phyloP scores from a whole-genome alignment of 2,888 invertebrate species.

The Eubasilissa splendida region DNA sequence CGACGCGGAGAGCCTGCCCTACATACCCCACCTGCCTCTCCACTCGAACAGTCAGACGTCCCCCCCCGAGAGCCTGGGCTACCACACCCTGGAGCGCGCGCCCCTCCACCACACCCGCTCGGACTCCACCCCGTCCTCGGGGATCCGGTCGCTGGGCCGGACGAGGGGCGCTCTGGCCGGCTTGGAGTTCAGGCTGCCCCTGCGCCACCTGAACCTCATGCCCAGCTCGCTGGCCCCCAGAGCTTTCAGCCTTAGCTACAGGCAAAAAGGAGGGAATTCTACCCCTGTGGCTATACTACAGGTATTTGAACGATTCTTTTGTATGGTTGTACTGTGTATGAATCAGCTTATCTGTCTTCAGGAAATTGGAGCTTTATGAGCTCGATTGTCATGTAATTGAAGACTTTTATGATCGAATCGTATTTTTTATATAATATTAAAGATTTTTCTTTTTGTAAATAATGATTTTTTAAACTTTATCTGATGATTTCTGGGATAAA shows the following conservation, averaged over 20 bases:
- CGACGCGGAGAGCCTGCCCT: constrained; percentile 31
- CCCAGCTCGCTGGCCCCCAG: constrained; percentile 52
- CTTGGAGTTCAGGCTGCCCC: constrained; percentile 52
- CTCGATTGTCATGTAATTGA: too few species aligned
- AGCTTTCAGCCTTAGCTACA: constrained; percentile 54
- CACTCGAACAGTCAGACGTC: constrained; percentile 60
- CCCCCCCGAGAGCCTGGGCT: constrained; percentile 67
- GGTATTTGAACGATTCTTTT: constrained; percentile 39
- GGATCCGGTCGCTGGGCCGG: constrained; percentile 41
- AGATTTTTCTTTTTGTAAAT: too few species aligned
- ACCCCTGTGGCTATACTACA: constrained; percentile 55
- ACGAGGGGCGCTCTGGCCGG: constrained; percentile 45
- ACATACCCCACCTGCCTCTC: background rate
- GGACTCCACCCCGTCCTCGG: constrained; percentile 34
- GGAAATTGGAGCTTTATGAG: too few species aligned
- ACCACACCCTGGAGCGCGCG: constrained; percentile 67
- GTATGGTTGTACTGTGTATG: background rate
- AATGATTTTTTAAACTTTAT: too few species aligned
- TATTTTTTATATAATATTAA: too few species aligned
- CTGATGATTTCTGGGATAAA: too few species aligned
- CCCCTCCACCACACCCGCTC: constrained; percentile 66
- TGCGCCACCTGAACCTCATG: constrained; percentile 57
- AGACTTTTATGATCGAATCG: too few species aligned
- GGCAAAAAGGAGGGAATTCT: constrained; percentile 47
- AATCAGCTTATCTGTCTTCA: too few species aligned